A percentile compares a stretch with the other conserved stretches of the same genome.
These are phyloP conservation scores for Hapalemur alaotrensis DNA, from an alignment of 2,797 vertebrate species.

Conservation along the genomic window DNA sequence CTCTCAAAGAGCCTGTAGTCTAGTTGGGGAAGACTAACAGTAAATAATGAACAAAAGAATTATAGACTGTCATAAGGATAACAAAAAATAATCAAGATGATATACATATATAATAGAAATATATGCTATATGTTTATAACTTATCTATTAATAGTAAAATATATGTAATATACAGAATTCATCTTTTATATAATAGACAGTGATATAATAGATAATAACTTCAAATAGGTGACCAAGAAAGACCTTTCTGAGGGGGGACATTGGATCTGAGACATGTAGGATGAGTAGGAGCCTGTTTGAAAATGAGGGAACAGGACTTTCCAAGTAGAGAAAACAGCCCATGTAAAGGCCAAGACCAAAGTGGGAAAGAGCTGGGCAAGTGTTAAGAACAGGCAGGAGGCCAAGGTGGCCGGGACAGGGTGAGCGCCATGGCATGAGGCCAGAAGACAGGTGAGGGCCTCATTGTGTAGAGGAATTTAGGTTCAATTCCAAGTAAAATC, in stretches of 20 bases:
- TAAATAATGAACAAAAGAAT: not conserved
- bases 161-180: not conserved
- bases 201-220: not conserved
- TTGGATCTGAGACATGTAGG: not conserved
- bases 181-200: not conserved
- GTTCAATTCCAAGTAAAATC: not conserved
- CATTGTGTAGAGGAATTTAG: not conserved
- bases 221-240: not conserved
- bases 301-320: not conserved
- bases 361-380: not conserved
- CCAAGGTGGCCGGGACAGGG: not conserved
- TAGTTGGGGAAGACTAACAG: not conserved
- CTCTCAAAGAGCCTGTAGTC: not conserved
- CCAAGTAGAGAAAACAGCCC: not conserved
- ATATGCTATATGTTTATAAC: not conserved
- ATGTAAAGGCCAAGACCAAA: not conserved
- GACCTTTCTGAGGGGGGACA: not conserved
- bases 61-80: not conserved
- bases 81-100: not conserved
- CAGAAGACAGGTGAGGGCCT: not conserved
- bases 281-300: not conserved
- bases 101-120: not conserved
- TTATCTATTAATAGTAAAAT: not conserved
- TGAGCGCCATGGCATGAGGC: rapidly evolving
- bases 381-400: not conserved